Conservation (phyloP, 92 coral and sea anemone species). For the Palythoa grandiflora region DNA sequence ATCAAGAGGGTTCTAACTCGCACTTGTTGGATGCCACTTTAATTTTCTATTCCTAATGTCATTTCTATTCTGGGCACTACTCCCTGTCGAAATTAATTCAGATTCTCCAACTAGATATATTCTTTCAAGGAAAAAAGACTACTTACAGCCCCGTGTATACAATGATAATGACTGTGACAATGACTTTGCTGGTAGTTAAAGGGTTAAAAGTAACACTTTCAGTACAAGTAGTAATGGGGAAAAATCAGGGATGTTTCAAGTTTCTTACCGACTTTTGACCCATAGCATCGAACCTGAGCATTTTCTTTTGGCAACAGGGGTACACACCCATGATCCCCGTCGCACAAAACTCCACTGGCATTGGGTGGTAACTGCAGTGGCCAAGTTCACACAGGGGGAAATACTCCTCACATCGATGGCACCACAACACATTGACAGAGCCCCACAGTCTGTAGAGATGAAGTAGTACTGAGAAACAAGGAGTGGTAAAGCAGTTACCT, state of each 20-base stretch:
- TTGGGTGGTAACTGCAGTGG: conserved; percentile 91
- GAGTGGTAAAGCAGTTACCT: neutral
- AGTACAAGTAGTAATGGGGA: neutral
- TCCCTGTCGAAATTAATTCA: too few relatives aligned
- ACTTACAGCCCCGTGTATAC: too few relatives aligned
- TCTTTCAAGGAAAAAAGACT: too few relatives aligned
- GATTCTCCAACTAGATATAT: too few relatives aligned
- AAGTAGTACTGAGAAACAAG: neutral
- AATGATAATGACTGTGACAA: neutral
- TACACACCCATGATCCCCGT: conserved; percentile 75
- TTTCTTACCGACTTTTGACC: conserved; percentile 76
- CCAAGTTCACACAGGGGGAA: conserved; percentile 89
- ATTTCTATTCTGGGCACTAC: too few relatives aligned
- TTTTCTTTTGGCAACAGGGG: conserved; percentile 95
- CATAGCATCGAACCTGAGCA: conserved; percentile 85
- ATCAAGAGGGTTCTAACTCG: too few relatives aligned
- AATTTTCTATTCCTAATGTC: too few relatives aligned
- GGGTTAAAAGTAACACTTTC: neutral
- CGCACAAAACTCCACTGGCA: conserved; percentile 66
- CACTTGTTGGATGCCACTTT: too few relatives aligned
- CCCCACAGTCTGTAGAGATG: conserved; percentile 82
- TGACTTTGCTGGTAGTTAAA: neutral
- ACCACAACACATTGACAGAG: conserved; percentile 77
- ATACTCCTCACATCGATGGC: conserved; percentile 84
- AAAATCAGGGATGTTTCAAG: neutral